A percentile compares a stretch with the other conserved stretches of the same genome.
phyloP scores from a whole-genome alignment of 2,888 invertebrate genomes.

The Lissocephala sabroskyi region DNA sequence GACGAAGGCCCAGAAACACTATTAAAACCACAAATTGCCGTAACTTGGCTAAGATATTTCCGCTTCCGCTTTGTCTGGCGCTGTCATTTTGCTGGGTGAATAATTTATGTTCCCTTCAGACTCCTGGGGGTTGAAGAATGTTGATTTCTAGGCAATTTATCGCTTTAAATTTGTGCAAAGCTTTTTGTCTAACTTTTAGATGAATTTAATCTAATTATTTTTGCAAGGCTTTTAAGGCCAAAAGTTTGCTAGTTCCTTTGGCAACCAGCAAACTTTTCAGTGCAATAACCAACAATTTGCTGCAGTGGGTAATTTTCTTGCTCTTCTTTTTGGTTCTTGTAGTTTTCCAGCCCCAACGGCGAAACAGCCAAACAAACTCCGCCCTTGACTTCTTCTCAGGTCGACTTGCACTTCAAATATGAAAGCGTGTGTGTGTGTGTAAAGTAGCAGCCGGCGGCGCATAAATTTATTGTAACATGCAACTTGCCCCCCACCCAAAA shows the following conservation, averaged over 20 bases:
- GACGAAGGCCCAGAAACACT: conserved; percentile 11
- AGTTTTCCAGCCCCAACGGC: no score
- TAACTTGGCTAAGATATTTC: conserved; percentile 49
- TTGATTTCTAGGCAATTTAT: conserved; percentile 9
- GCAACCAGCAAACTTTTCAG: conserved; percentile 33
- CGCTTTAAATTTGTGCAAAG: neutral
- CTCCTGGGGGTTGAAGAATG: conserved; percentile 1
- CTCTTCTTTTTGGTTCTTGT: neutral
- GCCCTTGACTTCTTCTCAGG: neutral
- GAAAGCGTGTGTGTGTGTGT: no score
- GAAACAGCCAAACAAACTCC: conserved; percentile 3
- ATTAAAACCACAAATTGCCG: conserved; percentile 56
- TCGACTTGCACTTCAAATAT: no score
- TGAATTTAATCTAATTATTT: no score
- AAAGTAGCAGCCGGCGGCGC: conserved; percentile 21
- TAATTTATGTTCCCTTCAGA: conserved; percentile 27
- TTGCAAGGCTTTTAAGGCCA: no score
- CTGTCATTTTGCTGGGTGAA: conserved; percentile 24
- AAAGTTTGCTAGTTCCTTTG: conserved; percentile 4
- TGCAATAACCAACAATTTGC: conserved; percentile 22
- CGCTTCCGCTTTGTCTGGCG: conserved; percentile 46
- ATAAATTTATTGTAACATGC: conserved; percentile 48
- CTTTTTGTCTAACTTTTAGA: neutral
- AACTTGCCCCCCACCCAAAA: conserved; percentile 12
- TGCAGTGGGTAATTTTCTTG: conserved; percentile 25